Evolutionary conservation across 2,797 vertebrate genomes (phyloP).

Genomic region (Centroberyx gerrardi): DNA sequence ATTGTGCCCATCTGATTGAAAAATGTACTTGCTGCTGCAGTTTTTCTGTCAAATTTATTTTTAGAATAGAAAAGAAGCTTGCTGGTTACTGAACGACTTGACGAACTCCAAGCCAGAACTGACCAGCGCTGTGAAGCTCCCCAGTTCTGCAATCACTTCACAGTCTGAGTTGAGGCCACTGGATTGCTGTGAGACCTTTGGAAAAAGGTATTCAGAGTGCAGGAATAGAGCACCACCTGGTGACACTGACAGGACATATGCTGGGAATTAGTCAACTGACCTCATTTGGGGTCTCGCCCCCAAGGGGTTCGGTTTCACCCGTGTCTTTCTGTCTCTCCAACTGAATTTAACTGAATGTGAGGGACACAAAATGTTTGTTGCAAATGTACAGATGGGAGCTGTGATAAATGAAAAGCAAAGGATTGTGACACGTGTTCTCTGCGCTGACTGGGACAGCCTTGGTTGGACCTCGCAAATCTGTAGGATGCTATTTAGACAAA

Average conservation of each 20-base stretch:
- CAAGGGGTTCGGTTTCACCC: neutral
- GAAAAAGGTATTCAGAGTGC: slow-evolving; percentile 17
- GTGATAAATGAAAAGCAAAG: slow-evolving; percentile 18
- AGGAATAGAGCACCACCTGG: slow-evolving; percentile 71
- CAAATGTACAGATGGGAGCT: slow-evolving; percentile 23
- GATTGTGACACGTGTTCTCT: slow-evolving; percentile 23
- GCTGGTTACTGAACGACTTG: slow-evolving; percentile 8
- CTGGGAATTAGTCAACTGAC: slow-evolving; percentile 1
- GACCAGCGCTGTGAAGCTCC: slow-evolving; percentile 6
- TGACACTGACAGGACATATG: slow-evolving; percentile 41
- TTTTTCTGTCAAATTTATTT: slow-evolving; percentile 10
- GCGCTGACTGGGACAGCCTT: slow-evolving; percentile 36
- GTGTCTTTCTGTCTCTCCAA: neutral
- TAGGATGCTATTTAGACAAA: slow-evolving; percentile 50
- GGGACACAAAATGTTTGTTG: neutral
- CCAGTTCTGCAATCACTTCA: slow-evolving; percentile 9
- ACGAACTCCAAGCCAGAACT: slow-evolving; percentile 6
- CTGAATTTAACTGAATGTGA: neutral
- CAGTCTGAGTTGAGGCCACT: neutral
- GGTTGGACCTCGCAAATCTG: slow-evolving; percentile 39
- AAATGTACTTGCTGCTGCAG: slow-evolving; percentile 8
- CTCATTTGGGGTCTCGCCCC: slow-evolving; percentile 9
- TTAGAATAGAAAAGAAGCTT: neutral
- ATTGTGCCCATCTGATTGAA: neutral
- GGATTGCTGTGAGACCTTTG: neutral